Base-by-base conservation (phyloP, 2,888 invertebrate genomes). In the Lymantria monacha region DNA sequence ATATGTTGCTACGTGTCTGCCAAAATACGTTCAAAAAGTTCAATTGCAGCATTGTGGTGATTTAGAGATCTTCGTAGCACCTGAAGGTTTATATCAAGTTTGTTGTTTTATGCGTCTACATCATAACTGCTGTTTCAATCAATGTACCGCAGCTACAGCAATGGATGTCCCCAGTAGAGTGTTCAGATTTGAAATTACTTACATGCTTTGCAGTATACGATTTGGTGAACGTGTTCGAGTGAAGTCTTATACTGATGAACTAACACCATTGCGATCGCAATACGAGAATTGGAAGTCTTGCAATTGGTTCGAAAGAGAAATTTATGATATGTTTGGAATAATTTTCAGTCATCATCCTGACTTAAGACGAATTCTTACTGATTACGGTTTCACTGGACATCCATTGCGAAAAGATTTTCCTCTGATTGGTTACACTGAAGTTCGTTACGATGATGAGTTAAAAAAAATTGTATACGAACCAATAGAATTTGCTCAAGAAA, bases 381-480 rank as follows among this genome's bases (percentile, higher is more conserved):
- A 90, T 66, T 91, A 91, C 47, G 91, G 90, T 0, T 90, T 91
- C 46, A 57, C 48, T 38, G 91, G 91, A 0, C 90, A 92, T 64
- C 91, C 91, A 9, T 57, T 91, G 13, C 72, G 89, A 45, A 91
- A 91, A 53, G 91, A 91, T 57, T 91, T 85, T 51, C 91, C 91
- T 0, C 52, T 86, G 8, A 76, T 80, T 1, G 91, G 91, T 0
- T 91, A 90, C 51, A 80, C 74, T 1, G 91, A 91, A 67, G 76
- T 85, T 10, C 79, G 91, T 12, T 91, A 90, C 50, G 91, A 91
- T 53, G 91, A 91, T 52, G 89, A 83, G 38, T 53, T 87, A 12
- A 90, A 90, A 59, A 89, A 88, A 50, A 52, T 90, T 1, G 89
- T 90, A 0, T 90, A 88, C 53, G 90, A 90, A 42, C 90, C 90